Percentiles rank a stretch among this genome's conserved stretches.
Evolutionary conservation across 2,797 vertebrate species (phyloP).

Genomic region (Sternotherus odoratus): DNA sequence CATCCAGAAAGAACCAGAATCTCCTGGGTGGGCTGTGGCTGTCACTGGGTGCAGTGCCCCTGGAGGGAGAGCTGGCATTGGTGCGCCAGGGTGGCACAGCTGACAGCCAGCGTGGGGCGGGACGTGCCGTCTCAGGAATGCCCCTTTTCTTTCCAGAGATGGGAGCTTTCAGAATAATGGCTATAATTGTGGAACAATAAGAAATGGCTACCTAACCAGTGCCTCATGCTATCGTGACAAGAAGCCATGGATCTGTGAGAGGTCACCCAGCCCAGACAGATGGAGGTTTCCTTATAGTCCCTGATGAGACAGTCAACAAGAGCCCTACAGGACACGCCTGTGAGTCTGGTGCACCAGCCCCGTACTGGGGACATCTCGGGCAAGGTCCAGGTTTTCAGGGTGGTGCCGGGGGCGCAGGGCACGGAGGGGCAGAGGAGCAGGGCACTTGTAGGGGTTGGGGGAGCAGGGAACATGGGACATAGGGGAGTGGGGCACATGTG

Average conservation of each 20-base stretch:
- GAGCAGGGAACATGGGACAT: accelerated
- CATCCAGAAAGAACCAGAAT: too few relatives aligned
- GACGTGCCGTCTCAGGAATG: accelerated
- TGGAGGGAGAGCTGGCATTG: not conserved
- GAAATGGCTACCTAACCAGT: accelerated
- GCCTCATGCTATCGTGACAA: accelerated
- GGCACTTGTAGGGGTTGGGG: not conserved
- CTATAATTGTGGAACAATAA: not conserved
- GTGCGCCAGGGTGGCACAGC: too few relatives aligned
- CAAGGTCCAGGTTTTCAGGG: too few relatives aligned
- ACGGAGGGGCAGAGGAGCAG: not conserved
- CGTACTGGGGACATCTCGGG: accelerated
- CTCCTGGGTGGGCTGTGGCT: too few relatives aligned
- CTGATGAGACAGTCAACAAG: too few relatives aligned
- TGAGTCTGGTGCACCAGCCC: not conserved
- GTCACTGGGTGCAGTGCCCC: too few relatives aligned
- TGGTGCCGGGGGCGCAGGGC: too few relatives aligned
- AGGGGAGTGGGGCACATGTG: accelerated
- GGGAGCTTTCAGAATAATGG: accelerated
- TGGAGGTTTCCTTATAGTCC: accelerated
- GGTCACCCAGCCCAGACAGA: not conserved
- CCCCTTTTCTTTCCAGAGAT: not conserved
- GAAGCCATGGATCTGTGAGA: not conserved
- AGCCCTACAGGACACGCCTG: not conserved
- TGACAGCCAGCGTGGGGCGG: too few relatives aligned